Base-by-base conservation (phyloP, 2,113 vertebrate species). In the Forbesichthys agassizii region DNA sequence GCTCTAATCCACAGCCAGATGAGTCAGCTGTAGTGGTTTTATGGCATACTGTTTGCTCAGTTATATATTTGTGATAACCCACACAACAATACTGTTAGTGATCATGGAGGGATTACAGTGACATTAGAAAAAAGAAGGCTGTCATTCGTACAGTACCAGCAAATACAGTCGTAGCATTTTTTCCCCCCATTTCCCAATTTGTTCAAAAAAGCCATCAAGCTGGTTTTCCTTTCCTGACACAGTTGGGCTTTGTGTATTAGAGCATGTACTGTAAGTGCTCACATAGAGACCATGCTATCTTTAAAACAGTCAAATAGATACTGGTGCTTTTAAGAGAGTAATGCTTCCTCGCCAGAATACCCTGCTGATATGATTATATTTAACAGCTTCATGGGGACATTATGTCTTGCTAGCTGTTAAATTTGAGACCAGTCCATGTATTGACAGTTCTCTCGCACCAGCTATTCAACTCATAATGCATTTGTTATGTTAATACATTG, bases 21-120 rank as follows among this genome's bases (percentile, higher is more conserved):
- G 86, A 91, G 78, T 90, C 89, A 90, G 88, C 72, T 77, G 54
- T 33, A 75, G 64, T 85, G 89, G 90, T 89, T 90, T 91, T 88
- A 36, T 8, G 79, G 66, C 79, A 84, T 84, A 85, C 64, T 47
- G 53, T 73, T 86, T 86, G 74, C 63, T 80, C 67, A 71, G 71
- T 62, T 51, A 65, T 69, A 57, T 81, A 54, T 80, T 27, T 66
- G 71, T 71, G 79, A 88, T 85, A 71, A 57, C 82, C 82, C 83
- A 79, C 75, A 68, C 75, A 69, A 81, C 80, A 84, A 82, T 88
- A 73, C 70, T 77, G 65, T 65, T 42, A 58, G 66, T 75, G 79
- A 90, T 85, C 83, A 80, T 57, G 67, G 64, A 71, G 76, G 80
- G 86, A 90, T 89, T 86, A 88, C 71, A 57, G 48, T 73, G 77